Evolutionary conservation across 1,140 invertebrate genomes (phyloP).

Genomic region (Cepaea nemoralis): DNA sequence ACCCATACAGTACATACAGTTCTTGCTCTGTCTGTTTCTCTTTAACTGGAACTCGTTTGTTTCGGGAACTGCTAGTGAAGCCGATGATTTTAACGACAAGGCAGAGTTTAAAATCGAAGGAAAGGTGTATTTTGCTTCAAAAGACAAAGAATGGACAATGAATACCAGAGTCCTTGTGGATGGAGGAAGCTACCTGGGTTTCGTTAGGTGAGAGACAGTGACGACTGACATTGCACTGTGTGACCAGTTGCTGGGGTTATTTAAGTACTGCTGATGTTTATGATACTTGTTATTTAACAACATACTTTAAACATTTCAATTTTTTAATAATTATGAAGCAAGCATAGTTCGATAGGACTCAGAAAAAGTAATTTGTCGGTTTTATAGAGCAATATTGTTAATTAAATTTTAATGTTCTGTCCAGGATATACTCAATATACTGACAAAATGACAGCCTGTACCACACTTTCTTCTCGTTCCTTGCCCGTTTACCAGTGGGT

Average conservation of each 20-base stretch:
- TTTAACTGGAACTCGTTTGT: slow-evolving; percentile 41
- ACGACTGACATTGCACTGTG: too few relatives aligned
- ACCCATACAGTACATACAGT: slow-evolving; percentile 41
- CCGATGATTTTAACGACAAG: slow-evolving; percentile 40
- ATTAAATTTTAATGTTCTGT: too few relatives aligned
- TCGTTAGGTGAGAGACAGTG: slow-evolving; percentile 80
- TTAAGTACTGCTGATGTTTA: neutral
- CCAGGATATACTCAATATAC: too few relatives aligned
- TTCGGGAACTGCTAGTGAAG: slow-evolving; percentile 34
- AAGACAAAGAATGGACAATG: slow-evolving; percentile 56
- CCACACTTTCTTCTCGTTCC: too few relatives aligned
- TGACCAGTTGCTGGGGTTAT: neutral
- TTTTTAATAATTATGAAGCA: too few relatives aligned
- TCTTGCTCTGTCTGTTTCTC: slow-evolving; percentile 44
- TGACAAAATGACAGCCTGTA: too few relatives aligned
- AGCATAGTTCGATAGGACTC: too few relatives aligned
- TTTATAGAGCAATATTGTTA: too few relatives aligned
- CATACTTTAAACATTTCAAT: too few relatives aligned
- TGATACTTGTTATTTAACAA: neutral
- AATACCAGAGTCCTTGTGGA: slow-evolving; percentile 87
- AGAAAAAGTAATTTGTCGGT: too few relatives aligned
- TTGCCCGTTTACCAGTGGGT: too few relatives aligned
- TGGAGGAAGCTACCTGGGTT: slow-evolving; percentile 88
- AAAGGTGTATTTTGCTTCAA: slow-evolving; percentile 51
- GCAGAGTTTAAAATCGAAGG: slow-evolving; percentile 57